These are phyloP conservation scores for Rousettus madagascariensis DNA, from an alignment of 2,797 vertebrate species.

Conservation along the genomic window DNA sequence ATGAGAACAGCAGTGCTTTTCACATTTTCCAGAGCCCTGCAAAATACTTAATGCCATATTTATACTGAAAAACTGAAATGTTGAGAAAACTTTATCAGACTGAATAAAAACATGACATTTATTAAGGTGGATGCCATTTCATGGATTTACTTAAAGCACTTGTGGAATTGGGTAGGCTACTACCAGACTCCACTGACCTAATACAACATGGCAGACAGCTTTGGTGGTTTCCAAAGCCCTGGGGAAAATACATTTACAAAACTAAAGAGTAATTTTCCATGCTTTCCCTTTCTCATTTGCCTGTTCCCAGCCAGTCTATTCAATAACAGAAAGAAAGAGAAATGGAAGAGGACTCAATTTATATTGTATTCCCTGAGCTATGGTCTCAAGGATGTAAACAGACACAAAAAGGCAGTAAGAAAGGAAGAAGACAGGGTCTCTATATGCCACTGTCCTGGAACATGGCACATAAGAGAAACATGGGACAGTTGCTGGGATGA, in stretches of 20 bases:
- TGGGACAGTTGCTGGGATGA: neutral
- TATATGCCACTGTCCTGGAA: neutral
- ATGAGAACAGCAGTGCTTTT: neutral
- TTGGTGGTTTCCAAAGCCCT: neutral
- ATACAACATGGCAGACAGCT: neutral
- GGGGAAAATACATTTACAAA: neutral
- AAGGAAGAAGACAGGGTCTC: neutral
- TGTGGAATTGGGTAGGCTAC: neutral
- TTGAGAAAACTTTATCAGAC: neutral
- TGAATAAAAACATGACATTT: conserved; percentile 13
- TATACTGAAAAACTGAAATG: neutral
- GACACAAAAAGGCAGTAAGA: neutral
- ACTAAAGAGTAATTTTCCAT: neutral
- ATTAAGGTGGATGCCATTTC: neutral
- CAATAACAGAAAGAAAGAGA: neutral
- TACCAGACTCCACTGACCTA: neutral
- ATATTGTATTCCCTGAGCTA: neutral
- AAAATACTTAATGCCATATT: conserved; percentile 13
- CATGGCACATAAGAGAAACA: neutral
- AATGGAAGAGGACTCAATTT: neutral
- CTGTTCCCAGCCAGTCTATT: neutral
- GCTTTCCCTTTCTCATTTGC: neutral
- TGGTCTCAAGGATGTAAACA: neutral
- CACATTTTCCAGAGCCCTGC: neutral
- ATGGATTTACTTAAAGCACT: neutral